Percentiles rank a stretch among this genome's conserved stretches.
phyloP scores from a whole-genome alignment of 2,888 invertebrate species.

The Deilephila porcellus region DNA sequence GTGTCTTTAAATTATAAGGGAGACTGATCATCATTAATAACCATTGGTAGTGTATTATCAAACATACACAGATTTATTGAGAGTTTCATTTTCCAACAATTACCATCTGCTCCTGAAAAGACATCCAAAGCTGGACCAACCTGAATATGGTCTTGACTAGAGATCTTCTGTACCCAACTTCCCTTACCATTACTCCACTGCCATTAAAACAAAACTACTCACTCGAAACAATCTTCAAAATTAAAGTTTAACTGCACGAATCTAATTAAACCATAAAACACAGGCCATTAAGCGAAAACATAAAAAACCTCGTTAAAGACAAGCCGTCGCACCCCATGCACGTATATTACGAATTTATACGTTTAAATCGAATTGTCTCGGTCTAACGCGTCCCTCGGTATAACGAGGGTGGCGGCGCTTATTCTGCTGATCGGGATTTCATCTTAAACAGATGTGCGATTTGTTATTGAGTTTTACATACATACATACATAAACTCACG shows the following conservation, averaged over 20 bases:
- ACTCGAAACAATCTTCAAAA: not conserved
- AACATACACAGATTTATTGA: no score
- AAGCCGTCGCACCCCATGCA: constrained; percentile 31
- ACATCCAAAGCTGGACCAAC: no score
- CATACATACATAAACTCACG: no score
- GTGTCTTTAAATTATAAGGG: no score
- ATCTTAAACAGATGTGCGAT: constrained; percentile 14
- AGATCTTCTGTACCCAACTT: no score
- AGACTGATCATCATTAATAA: no score
- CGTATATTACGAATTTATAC: constrained; percentile 45
- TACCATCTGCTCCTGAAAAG: no score
- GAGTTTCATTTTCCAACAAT: no score
- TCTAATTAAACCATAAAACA: constrained; percentile 20
- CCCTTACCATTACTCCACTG: no score
- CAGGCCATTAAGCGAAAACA: not conserved
- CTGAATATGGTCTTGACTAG: no score
- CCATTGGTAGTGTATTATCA: no score
- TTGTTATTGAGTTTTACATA: not conserved
- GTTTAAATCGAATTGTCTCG: constrained; percentile 60
- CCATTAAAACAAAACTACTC: no score
- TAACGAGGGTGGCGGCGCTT: constrained; percentile 24
- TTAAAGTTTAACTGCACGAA: constrained; percentile 12
- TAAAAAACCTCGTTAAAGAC: constrained; percentile 18
- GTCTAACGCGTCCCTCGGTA: constrained; percentile 47
- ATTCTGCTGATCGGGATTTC: constrained; percentile 35